Base-by-base conservation (phyloP, 2,888 invertebrate genomes). In the Idaea straminata region DNA sequence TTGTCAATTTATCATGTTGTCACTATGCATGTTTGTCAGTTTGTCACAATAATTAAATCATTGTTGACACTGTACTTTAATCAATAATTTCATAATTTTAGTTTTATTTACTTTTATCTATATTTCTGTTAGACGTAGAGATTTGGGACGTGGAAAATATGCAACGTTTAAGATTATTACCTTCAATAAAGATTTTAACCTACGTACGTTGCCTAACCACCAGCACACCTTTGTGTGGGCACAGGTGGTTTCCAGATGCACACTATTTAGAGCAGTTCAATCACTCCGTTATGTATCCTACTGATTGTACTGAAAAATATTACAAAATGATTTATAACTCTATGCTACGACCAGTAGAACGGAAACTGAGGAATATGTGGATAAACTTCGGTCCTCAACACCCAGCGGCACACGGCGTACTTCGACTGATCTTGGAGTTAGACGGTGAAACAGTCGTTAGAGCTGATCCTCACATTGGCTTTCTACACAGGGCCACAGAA, bases 311-410 rank as follows among this genome's bases (percentile, higher is more conserved):
- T 0, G 81, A 87, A 3, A 86, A 87, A 69, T 87, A 84, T 73
- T 85, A 73, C 63, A 87, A 83, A 72, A 86, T 91, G 4, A 83
- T 86, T 47, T 86, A 84, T 61, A 85, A 83, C 62, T 82, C 83
- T 0, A 86, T 75, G 62, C 47, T 87, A 5, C 81, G 75, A 5
- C 93, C 93, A 0, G 84, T 91, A 10, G 95, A 96, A 77, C 94
- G 94, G 62, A 91, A 92, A 61, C 88, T 96, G 35, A 93, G 93
- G 74, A 96, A 96, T 73, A 94, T 95, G 85, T 92, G 93, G 69
- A 85, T 98, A 15, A 98, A 98, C 84, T 98, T 98, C 85, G 98
- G 98, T 0, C 98, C 98, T 0, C 96, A 96, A 73, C 98, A 98
- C 91, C 98, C 98, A 1, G 97, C 98, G 4, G 98, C 98, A 59